These are phyloP conservation scores for Leptinotarsa juncta DNA, from an alignment of 2,888 invertebrate genomes.

Conservation along the genomic window DNA sequence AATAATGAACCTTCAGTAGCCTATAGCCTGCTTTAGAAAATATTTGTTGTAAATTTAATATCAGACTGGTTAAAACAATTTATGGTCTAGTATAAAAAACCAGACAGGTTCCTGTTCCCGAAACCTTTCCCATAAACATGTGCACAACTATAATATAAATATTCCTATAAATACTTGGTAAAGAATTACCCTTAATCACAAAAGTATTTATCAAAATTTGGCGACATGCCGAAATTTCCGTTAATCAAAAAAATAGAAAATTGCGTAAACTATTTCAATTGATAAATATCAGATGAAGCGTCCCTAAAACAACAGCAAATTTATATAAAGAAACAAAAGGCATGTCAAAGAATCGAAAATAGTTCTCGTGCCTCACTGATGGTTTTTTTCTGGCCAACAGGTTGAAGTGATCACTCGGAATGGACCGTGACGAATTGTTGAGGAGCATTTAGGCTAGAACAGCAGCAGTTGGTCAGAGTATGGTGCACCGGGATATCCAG, in stretches of 20 bases:
- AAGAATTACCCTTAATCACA: constrained; percentile 58
- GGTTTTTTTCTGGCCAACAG: constrained; percentile 25
- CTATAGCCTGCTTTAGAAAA: too few relatives aligned
- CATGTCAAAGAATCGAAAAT: constrained; percentile 34
- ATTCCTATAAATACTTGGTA: constrained; percentile 56
- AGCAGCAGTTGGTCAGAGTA: constrained; percentile 80
- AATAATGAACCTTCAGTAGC: too few relatives aligned
- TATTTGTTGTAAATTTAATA: too few relatives aligned
- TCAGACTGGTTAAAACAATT: too few relatives aligned
- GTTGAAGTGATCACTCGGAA: constrained; percentile 25
- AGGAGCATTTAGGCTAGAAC: constrained; percentile 43
- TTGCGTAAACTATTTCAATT: constrained; percentile 17
- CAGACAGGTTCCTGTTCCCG: constrained; percentile 16
- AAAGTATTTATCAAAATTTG: constrained; percentile 44
- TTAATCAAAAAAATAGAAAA: constrained; percentile 19
- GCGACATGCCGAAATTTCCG: constrained; percentile 36
- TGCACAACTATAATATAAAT: constrained; percentile 52
- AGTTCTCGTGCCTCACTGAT: constrained; percentile 2
- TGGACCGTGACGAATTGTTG: constrained; percentile 27
- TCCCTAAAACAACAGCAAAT: constrained; percentile 18
- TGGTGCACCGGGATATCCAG: constrained; percentile 87
- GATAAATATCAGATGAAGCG: constrained; percentile 26
- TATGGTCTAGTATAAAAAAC: neutral
- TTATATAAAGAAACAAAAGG: constrained; percentile 22
- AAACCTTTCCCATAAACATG: constrained; percentile 38